These are phyloP conservation scores for Harpagifer antarcticus DNA, from an alignment of 2,797 vertebrate genomes.

Conservation along the genomic window DNA sequence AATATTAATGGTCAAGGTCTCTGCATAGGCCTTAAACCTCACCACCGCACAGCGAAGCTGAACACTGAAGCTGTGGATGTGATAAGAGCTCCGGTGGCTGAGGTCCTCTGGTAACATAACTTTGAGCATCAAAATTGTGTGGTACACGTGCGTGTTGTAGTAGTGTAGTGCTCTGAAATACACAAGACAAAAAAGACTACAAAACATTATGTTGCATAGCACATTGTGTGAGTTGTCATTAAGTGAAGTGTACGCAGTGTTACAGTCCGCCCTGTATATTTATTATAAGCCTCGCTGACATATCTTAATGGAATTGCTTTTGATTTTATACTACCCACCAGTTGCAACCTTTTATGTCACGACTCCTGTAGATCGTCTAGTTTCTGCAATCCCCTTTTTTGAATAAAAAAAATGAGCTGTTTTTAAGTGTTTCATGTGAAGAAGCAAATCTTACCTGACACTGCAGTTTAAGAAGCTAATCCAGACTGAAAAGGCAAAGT, in stretches of 20 bases:
- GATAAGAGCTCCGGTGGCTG: slow-evolving; percentile 44
- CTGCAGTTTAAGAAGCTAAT: slow-evolving; percentile 29
- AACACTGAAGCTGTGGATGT: slow-evolving; percentile 39
- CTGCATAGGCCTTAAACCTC: slow-evolving; percentile 55
- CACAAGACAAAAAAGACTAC: slow-evolving; percentile 9
- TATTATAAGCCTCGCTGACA: slow-evolving; percentile 9
- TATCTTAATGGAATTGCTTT: slow-evolving; percentile 10
- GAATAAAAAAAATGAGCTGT: neutral
- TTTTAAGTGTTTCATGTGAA: slow-evolving; percentile 14
- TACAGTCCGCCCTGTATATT: slow-evolving; percentile 13
- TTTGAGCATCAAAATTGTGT: slow-evolving; percentile 10
- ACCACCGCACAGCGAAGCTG: slow-evolving; percentile 37
- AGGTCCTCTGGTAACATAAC: slow-evolving; percentile 35
- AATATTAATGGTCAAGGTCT: slow-evolving; percentile 78
- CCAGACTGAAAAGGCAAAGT: slow-evolving; percentile 33
- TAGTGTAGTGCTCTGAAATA: neutral
- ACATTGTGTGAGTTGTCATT: slow-evolving; percentile 57
- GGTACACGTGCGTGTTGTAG: neutral
- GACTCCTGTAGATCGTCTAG: slow-evolving; percentile 2
- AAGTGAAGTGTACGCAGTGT: slow-evolving; percentile 40
- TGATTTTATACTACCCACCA: neutral
- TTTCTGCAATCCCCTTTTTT: neutral
- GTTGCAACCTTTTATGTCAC: slow-evolving; percentile 5
- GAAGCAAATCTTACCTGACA: slow-evolving; percentile 25
- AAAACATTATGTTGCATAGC: slow-evolving; percentile 19